Base-by-base conservation (phyloP, 2,888 invertebrate genomes). In the Chymomyza caudatula region DNA sequence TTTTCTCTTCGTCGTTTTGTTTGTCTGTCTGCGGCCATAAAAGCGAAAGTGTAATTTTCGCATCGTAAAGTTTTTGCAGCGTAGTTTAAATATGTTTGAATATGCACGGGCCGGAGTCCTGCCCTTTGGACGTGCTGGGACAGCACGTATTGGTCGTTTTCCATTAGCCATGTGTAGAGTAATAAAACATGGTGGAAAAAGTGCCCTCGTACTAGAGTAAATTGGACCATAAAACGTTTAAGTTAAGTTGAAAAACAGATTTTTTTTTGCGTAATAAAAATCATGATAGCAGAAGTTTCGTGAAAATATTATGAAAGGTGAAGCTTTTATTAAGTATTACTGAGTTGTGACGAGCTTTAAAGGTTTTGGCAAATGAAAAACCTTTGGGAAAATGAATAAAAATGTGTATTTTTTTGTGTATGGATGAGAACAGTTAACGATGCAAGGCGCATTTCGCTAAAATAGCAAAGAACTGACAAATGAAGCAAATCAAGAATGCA, bases 11-110 rank as follows among this genome's bases (percentile, higher is more conserved):
- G n/a, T n/a, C n/a, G n/a, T 3, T 29, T 29, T 29, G 6, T 66
- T 11, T 37, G 47, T 17, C 44, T 17, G 19, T 59, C 54, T 20
- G 19, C 49, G 22, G 51, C 44, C 43, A 29, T 44, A 42, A 25
- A 25, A 58, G 20, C n/a, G 60, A 22, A 29, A 70, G 71, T 67
- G 67, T 69, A 78, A 80, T 81, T 81, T 78, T 60, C 80, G 73
- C 82, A 71, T 78, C 69, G 68, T 76, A 76, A 69, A 71, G 22
- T 55, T 67, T n/a, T 13, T 1, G 11, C 56, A 44, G 15, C 47
- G 63, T 52, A 58, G 43, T 70, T 61, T 65, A 65, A 58, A 37
- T 51, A 58, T 70, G 62, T 52, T 53, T 52, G 51, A 17, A 61
- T 63, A 25, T 52, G 55, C 58, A 5, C 60, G 52, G 51, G 20